Evolutionary conservation across 2,797 vertebrate species (phyloP).

Genomic region (Stomatorhinus walkeri): DNA sequence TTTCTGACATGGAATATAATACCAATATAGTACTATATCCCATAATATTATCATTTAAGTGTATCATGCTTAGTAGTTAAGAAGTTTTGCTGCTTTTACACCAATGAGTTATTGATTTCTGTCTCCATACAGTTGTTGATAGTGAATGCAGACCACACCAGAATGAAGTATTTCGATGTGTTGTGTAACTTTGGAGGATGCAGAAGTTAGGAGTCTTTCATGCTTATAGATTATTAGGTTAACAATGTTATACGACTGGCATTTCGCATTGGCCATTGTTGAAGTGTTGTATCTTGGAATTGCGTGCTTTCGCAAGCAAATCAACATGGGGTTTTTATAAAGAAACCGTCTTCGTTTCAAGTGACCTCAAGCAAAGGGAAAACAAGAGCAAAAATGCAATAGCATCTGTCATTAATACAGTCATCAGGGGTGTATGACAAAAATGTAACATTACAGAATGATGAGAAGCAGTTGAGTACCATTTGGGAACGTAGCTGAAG

Average conservation of each 20-base stretch:
- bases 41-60: neutral
- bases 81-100: constrained; percentile 6
- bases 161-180: neutral
- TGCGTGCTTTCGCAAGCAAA: constrained; percentile 16
- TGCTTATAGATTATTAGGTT: neutral
- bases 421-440: constrained; percentile 11
- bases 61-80: neutral
- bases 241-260: neutral
- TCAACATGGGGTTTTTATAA: constrained; percentile 14
- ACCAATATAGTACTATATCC: neutral
- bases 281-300: constrained; percentile 22
- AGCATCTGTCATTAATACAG: constrained; percentile 15
- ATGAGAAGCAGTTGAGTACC: neutral
- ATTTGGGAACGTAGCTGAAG: neutral
- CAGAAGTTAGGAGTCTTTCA: neutral
- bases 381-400: constrained; percentile 4
- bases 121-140: neutral
- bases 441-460: constrained; percentile 6
- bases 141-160: neutral
- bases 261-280: neutral
- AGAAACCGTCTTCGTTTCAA: constrained; percentile 17
- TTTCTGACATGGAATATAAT: neutral
- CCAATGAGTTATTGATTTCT: constrained; percentile 9
- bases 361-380: constrained; percentile 9
- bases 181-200: neutral